Evolutionary conservation across 2,888 invertebrate genomes (phyloP).

Genomic region (Deroplatys truncata): DNA sequence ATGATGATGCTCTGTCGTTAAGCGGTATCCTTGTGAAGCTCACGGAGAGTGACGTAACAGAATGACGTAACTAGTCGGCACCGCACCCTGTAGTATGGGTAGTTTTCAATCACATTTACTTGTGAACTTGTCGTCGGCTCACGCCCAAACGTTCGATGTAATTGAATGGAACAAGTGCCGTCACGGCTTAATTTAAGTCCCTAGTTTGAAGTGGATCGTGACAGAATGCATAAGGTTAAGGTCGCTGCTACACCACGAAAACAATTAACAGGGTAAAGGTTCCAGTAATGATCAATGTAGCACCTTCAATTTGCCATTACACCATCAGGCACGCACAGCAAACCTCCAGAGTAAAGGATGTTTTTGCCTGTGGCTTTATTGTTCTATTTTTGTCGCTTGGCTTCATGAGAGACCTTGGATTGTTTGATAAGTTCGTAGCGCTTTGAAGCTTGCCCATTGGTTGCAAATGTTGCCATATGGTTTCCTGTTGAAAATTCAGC

Average conservation of each 20-base stretch:
- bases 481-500: too few species aligned
- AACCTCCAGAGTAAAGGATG: background rate
- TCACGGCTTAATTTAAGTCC: background rate
- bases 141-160: background rate
- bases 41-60: background rate
- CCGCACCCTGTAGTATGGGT: background rate
- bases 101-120: background rate
- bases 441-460: too few species aligned
- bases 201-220: background rate
- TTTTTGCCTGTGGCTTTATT: background rate
- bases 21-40: background rate
- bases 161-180: background rate
- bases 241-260: background rate
- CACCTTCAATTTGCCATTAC: background rate
- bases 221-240: background rate
- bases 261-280: background rate
- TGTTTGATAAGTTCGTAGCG: too few species aligned
- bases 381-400: too few species aligned
- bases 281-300: background rate
- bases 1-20: background rate
- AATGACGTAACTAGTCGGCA: background rate
- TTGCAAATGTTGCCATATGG: too few species aligned
- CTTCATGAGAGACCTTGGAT: too few species aligned
- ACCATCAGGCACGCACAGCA: background rate
- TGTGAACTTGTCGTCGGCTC: background rate